These are phyloP conservation scores for Neomorphus geoffroyi DNA, from an alignment of 2,797 vertebrate genomes.

Conservation along the genomic window DNA sequence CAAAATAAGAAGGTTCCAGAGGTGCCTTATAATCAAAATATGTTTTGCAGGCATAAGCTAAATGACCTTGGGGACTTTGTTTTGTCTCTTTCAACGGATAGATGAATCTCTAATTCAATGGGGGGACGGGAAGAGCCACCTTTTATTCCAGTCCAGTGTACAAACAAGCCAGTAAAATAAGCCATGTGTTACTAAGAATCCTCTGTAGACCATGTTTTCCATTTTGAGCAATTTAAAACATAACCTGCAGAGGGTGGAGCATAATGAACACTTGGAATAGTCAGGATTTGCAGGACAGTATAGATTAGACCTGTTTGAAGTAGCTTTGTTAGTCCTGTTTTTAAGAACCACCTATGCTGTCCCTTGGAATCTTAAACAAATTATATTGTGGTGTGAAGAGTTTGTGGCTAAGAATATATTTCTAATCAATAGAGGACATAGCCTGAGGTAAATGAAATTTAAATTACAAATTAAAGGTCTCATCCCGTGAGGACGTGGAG, in stretches of 20 bases:
- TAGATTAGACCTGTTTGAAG: constrained; percentile 10
- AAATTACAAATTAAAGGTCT: constrained; percentile 22
- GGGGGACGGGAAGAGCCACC: not conserved
- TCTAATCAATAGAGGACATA: constrained; percentile 32
- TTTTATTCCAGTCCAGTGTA: constrained; percentile 35
- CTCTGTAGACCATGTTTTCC: constrained; percentile 30
- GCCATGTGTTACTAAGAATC: constrained; percentile 44
- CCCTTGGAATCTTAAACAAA: constrained; percentile 1
- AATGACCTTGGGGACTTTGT: constrained; percentile 22
- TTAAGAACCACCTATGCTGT: not conserved
- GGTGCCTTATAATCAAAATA: constrained; percentile 46
- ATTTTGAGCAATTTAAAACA: constrained; percentile 43
- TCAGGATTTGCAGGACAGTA: constrained; percentile 1
- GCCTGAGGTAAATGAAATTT: constrained; percentile 33
- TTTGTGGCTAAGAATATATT: constrained; percentile 14
- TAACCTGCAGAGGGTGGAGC: constrained; percentile 34
- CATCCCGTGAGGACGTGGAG: not conserved
- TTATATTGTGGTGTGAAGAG: not conserved
- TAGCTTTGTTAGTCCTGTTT: constrained; percentile 48
- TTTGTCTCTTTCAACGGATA: constrained; percentile 61
- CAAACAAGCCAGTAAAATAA: constrained; percentile 37
- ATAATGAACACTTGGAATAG: constrained; percentile 21
- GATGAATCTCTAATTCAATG: constrained; percentile 47
- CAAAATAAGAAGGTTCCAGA: constrained; percentile 42
- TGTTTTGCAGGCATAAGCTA: constrained; percentile 40